Evolutionary conservation across 2,113 vertebrate species (phyloP), one percentile per base, ranked within the genome.

Genomic region (Centropus bengalensis): DNA sequence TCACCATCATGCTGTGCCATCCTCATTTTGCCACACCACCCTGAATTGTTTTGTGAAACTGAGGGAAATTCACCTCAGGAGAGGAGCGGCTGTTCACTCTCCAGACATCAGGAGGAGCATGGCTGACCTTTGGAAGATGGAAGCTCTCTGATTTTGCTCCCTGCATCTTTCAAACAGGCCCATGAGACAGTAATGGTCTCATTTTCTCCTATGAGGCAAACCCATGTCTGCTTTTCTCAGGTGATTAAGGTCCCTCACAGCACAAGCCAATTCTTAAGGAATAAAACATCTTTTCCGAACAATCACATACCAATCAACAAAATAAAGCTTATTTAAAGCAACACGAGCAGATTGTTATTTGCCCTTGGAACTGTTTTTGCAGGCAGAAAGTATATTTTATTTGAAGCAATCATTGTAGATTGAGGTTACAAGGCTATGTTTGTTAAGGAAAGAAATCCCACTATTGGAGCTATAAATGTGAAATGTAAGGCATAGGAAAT

Each of bases 231-330:
- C 36, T 87, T 68, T 42, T 89, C 62, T 89, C 49, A 58, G 27
- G 4, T 69, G 54, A 68, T 69, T 54, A 64, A 85, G 45, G 38
- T 85, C 30, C 19, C 54, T 89, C 49, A 22, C 13, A 87, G 54
- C 52, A 82, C 10, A 21, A 91, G 32, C 1, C 2, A 1, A 16
- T 47, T 82, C 87, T 56, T 22, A 20, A 38, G 27, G 66, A 89
- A 89, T 76, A 89, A 95, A 91, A 91, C 27, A 23, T 59, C 68
- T 77, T 88, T 91, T 88, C 71, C 52, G 67, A 90, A 93, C 70
- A 86, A 86, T 66, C 56, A 44, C 33, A 40, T 28, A 33, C 0
- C 0, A 56, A 77, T 38, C 78, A 70, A 76, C 56, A 81, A 83
- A 89, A 86, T 64, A 81, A 83, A 70, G 36, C 23, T 78, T 82